Percentiles rank a stretch among this genome's conserved stretches.
phyloP scores from a whole-genome alignment of 2,888 invertebrate genomes.

The Drosophila colorata region DNA sequence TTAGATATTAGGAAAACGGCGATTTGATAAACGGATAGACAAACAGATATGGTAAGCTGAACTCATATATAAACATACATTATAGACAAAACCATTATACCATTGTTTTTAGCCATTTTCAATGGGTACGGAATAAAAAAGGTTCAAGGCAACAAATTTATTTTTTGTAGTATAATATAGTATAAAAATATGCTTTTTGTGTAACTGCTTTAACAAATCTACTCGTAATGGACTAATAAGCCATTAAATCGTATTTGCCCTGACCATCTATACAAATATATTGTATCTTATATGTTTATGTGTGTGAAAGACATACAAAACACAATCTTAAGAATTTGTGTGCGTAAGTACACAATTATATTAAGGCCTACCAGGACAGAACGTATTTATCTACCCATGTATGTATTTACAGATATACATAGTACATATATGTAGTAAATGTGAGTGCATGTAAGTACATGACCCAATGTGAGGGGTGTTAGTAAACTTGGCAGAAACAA shows the following conservation, averaged over 20 bases:
- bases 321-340: constrained; percentile 14
- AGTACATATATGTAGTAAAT: not conserved
- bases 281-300: constrained; percentile 25
- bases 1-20: no score
- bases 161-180: no score
- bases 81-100: no score
- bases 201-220: not conserved
- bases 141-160: no score
- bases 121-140: no score
- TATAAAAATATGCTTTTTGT: no score
- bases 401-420: no score
- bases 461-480: constrained; percentile 1
- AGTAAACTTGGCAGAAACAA: constrained; percentile 14
- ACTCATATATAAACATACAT: no score
- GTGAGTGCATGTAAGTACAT: constrained; percentile 2
- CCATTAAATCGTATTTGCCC: constrained; percentile 52
- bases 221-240: constrained; percentile 53
- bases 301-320: constrained; percentile 4
- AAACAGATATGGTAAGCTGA: no score
- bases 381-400: not conserved
- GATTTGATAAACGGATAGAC: no score
- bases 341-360: constrained; percentile 19
- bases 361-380: constrained; percentile 8
- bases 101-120: no score
- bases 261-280: constrained; percentile 28